Evolutionary conservation across 2,888 invertebrate species (phyloP).

Genomic region (Hartigia nigra): DNA sequence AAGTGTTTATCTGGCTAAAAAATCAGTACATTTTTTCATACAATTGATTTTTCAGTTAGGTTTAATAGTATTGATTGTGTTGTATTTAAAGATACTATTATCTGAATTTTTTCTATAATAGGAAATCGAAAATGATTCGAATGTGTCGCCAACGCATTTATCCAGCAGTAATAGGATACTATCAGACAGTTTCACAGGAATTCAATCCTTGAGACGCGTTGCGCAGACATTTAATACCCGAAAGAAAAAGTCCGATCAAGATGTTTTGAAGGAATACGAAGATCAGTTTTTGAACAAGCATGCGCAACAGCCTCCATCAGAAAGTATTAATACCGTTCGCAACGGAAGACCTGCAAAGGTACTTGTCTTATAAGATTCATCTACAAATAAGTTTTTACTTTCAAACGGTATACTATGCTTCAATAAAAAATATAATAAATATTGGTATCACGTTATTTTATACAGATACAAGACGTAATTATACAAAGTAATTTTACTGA

Average conservation of each 20-base stretch:
- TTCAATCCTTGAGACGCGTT: not conserved
- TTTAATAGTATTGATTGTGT: not conserved
- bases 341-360: not conserved
- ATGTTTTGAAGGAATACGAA: not conserved
- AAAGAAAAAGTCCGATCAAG: not conserved
- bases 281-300: not conserved
- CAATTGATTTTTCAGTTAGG: not conserved
- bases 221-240: not conserved
- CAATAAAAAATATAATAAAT: not conserved
- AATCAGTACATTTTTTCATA: not conserved
- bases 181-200: not conserved
- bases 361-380: not conserved
- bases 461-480: slow-evolving; percentile 38
- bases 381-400: not conserved
- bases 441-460: not conserved
- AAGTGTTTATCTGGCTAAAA: not conserved
- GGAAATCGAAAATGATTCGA: not conserved
- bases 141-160: not conserved
- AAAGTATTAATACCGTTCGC: not conserved
- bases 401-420: not conserved
- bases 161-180: not conserved
- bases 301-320: not conserved
- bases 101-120: not conserved
- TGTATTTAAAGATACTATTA: not conserved
- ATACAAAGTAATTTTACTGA: slow-evolving; percentile 28